Conservation (phyloP, 2,797 vertebrate species). For the Xyrichtys novacula region DNA sequence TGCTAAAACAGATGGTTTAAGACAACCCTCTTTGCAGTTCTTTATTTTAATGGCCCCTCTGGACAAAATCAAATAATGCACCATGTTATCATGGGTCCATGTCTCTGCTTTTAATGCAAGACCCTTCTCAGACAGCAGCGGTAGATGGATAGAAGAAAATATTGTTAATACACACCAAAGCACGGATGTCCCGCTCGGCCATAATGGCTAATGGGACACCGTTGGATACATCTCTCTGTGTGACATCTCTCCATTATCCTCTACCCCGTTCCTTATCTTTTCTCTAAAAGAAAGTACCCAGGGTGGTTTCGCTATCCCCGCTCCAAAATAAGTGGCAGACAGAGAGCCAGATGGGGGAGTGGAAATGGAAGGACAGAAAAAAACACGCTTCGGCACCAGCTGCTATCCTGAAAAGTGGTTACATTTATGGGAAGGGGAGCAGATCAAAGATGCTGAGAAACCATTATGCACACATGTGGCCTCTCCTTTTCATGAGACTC, state of each 20-base stretch:
- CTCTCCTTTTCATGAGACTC: slow-evolving; percentile 60
- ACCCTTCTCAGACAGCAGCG: slow-evolving; percentile 20
- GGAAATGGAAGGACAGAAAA: slow-evolving; percentile 72
- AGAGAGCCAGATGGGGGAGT: slow-evolving; percentile 72
- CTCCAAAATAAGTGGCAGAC: slow-evolving; percentile 70
- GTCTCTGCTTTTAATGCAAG: slow-evolving; percentile 31
- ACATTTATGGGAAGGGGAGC: slow-evolving; percentile 65
- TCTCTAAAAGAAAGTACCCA: slow-evolving; percentile 62
- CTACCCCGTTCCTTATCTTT: slow-evolving; percentile 54
- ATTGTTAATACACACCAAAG: slow-evolving; percentile 46
- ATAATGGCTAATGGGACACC: slow-evolving; percentile 56
- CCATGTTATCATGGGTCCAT: slow-evolving; percentile 4
- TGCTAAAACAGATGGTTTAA: slow-evolving; percentile 58
- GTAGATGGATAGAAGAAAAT: slow-evolving; percentile 11
- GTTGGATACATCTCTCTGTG: slow-evolving; percentile 51
- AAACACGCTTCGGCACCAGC: slow-evolving; percentile 74
- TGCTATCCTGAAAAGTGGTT: slow-evolving; percentile 77
- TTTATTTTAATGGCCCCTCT: slow-evolving; percentile 40
- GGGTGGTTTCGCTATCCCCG: slow-evolving; percentile 47
- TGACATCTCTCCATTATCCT: slow-evolving; percentile 73
- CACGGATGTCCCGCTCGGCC: slow-evolving; percentile 27
- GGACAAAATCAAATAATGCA: slow-evolving; percentile 25
- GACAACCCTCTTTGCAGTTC: slow-evolving; percentile 28
- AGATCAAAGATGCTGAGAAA: slow-evolving; percentile 70
- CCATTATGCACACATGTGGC: slow-evolving; percentile 68